Base-by-base conservation (phyloP, 2,113 vertebrate genomes). In the Cyprinodon tularosa region DNA sequence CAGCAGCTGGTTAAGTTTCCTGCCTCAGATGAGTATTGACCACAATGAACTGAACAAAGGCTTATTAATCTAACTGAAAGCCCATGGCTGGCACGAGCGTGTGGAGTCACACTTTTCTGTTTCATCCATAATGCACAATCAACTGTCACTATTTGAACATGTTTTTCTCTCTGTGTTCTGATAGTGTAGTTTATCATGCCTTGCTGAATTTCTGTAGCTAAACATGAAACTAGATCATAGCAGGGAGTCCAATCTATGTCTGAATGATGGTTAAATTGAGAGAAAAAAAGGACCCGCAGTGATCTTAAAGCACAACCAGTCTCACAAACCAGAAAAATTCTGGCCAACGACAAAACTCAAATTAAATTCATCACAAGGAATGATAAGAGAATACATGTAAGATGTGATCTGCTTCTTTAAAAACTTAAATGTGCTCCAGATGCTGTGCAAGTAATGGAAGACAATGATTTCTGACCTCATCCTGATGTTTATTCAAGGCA, bases 401-500 rank as follows among this genome's bases (percentile, higher is more conserved):
- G 62, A 66, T 69, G 63, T 15, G 53, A 71, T 50, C 40, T 14
- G 45, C 42, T 79, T 50, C 74, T 71, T 76, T 59, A 57, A 44
- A 74, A 67, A 61, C 40, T 78, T 44, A 39, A 29, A 61, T 76
- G 45, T 72, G 50, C n/a, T 68, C 20, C 1, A 0, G 66, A 74
- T 36, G 38, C 68, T 62, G 67, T n/a, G 66, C 79, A 89, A 81
- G 87, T 67, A 88, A 76, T 4, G 15, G 62, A 69, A 71, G 74
- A 87, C 81, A 86, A 84, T 78, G 68, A 82, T 81, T 82, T 78
- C 79, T 84, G 86, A 90, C 87, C 89, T 85, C 86, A 81, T 86
- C 75, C 81, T 67, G 74, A 87, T 90, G 90, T 92, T 91, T 90
- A 84, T 87, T 86, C 86, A 90, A 88, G 87, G 61, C 79, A 82